Conservation (phyloP, 2,113 vertebrate species). For the Myotis lucifugus region DNA sequence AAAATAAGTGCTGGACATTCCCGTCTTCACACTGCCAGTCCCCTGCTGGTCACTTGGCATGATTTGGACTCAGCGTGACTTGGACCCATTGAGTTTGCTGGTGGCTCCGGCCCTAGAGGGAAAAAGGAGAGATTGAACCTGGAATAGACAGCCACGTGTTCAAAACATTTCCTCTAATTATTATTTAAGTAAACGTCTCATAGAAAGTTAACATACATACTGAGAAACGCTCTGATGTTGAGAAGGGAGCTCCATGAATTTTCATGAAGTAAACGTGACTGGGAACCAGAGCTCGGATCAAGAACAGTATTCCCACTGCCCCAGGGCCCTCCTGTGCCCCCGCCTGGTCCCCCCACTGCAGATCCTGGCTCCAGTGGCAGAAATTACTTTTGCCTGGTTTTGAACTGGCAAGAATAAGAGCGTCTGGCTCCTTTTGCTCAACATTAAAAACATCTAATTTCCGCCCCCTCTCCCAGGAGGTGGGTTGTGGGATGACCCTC, state of each 20-base stretch:
- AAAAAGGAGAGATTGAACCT: neutral
- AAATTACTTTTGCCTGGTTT: neutral
- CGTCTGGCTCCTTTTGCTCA: neutral
- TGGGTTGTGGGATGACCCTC: conserved; percentile 27
- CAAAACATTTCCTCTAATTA: neutral
- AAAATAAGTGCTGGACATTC: conserved; percentile 58
- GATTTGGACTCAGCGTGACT: neutral
- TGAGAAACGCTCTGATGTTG: neutral
- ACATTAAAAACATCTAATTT: neutral
- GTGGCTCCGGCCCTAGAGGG: neutral
- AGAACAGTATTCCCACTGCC: neutral
- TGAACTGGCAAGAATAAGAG: neutral
- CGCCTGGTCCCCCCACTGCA: rapidly evolving
- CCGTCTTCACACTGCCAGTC: neutral
- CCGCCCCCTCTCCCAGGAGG: neutral
- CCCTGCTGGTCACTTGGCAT: rapidly evolving
- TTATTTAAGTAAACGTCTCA: neutral
- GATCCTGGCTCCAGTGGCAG: neutral
- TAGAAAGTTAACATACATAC: neutral
- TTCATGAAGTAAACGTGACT: neutral
- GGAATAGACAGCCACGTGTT: neutral
- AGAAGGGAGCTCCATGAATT: neutral
- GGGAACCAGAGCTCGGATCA: neutral
- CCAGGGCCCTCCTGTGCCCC: neutral
- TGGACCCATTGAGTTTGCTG: neutral